Evolutionary conservation across 1,140 invertebrate genomes (phyloP).

Genomic region (Hyles vespertilio): DNA sequence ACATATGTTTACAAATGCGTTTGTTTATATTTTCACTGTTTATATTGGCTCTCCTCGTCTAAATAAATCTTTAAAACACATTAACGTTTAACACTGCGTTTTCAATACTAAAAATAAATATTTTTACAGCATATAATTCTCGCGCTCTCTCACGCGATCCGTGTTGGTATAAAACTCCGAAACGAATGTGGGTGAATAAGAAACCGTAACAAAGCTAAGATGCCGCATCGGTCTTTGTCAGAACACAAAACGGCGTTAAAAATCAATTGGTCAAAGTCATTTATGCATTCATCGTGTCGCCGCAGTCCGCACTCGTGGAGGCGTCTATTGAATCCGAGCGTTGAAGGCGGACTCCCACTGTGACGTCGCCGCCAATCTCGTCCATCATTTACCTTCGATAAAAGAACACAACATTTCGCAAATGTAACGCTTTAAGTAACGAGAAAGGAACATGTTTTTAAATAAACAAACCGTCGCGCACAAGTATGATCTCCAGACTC

Average conservation of each 20-base stretch:
- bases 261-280: slow-evolving; percentile 70
- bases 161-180: slow-evolving; percentile 12
- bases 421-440: too few species aligned
- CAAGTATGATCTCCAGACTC: too few species aligned
- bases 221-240: slow-evolving; percentile 35
- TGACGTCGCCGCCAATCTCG: slow-evolving; percentile 32
- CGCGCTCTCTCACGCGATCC: not conserved
- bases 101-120: slow-evolving; percentile 15
- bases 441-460: not conserved
- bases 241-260: slow-evolving; percentile 45
- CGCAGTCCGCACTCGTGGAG: slow-evolving; percentile 24
- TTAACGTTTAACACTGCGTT: slow-evolving; percentile 25
- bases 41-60: slow-evolving; percentile 42
- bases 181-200: slow-evolving; percentile 16
- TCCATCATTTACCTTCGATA: not conserved
- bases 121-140: slow-evolving; percentile 7
- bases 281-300: slow-evolving; percentile 43
- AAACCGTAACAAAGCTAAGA: slow-evolving; percentile 31
- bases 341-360: slow-evolving; percentile 52
- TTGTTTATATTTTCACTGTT: slow-evolving; percentile 66
- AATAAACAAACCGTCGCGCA: too few species aligned
- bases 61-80: slow-evolving; percentile 31
- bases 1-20: slow-evolving; percentile 62
- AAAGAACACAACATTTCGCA: too few species aligned
- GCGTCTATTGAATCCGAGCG: slow-evolving; percentile 49